A percentile compares a stretch with the other conserved stretches of the same genome.
These are phyloP conservation scores for Catostylus mosaicus DNA, from an alignment of 30 jellyfish, hydroid and myxozoan species.

Conservation along the genomic window DNA sequence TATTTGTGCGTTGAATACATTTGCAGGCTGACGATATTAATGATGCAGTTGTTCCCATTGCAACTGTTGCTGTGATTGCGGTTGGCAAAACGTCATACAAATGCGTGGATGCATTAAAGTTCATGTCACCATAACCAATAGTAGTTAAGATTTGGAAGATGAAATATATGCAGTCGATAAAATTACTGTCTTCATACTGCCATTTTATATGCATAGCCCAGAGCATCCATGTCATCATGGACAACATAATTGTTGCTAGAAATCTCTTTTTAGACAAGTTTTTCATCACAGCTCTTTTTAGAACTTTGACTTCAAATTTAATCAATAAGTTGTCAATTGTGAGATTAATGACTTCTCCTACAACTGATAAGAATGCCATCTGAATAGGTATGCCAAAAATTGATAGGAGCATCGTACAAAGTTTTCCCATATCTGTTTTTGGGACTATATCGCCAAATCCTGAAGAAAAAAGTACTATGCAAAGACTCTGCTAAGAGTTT, in stretches of 20 bases:
- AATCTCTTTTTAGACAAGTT: not conserved
- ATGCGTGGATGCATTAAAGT: not conserved
- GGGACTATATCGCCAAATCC: slow-evolving; percentile 17
- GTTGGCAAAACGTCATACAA: not conserved
- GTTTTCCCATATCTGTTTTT: slow-evolving; percentile 6
- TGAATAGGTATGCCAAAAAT: slow-evolving; percentile 1
- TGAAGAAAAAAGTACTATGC: not conserved
- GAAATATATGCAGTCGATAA: slow-evolving; percentile 1
- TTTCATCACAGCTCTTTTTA: not conserved
- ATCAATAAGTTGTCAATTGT: not conserved
- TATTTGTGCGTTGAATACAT: not conserved
- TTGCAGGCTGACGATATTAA: not conserved
- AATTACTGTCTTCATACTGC: not conserved
- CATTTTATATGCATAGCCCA: not conserved
- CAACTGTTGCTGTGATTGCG: not conserved
- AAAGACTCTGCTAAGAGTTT: too few species aligned
- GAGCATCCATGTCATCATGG: not conserved
- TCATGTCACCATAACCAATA: slow-evolving; percentile 24
- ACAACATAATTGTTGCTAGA: not conserved
- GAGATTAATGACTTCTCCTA: slow-evolving; percentile 1
- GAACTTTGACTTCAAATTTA: not conserved
- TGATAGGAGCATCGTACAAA: not conserved
- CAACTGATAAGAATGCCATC: slow-evolving; percentile 8
- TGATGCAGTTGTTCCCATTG: slow-evolving; percentile 14
- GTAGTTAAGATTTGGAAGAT: slow-evolving; percentile 13